A percentile compares a stretch with the other conserved stretches of the same genome.
phyloP scores from a whole-genome alignment of 1,140 invertebrate species.

The Drosophila littoralis region DNA sequence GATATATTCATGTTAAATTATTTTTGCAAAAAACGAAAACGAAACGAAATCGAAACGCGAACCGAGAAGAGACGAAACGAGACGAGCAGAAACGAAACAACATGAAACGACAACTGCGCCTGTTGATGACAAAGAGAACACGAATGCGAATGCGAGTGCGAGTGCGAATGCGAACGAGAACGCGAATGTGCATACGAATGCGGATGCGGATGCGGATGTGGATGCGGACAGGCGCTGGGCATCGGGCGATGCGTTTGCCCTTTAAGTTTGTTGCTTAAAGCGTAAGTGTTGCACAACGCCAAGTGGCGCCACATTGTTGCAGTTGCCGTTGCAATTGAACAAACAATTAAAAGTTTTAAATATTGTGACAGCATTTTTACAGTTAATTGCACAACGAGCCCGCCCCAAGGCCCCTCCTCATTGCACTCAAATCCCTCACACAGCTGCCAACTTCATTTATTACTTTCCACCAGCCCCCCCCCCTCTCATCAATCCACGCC shows the following conservation, averaged over 20 bases:
- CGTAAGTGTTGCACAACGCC: slow-evolving; percentile 11
- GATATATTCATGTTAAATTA: slow-evolving; percentile 83
- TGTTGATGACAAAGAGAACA: background rate
- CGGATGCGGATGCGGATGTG: background rate
- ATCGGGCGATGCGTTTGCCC: background rate
- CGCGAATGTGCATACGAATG: background rate
- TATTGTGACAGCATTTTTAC: slow-evolving; percentile 81
- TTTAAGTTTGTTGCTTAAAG: slow-evolving; percentile 31
- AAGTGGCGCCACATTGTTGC: slow-evolving; percentile 38
- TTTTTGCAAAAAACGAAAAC: slow-evolving; percentile 37
- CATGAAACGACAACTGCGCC: background rate
- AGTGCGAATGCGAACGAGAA: background rate
- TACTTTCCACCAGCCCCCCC: background rate
- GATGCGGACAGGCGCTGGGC: background rate
- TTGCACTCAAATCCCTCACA: background rate
- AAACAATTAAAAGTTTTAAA: slow-evolving; percentile 83
- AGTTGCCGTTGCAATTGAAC: slow-evolving; percentile 63
- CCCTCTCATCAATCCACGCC: background rate
- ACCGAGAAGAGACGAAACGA: background rate
- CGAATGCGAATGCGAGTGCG: background rate
- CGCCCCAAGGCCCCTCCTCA: background rate
- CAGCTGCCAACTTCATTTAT: slow-evolving; percentile 1
- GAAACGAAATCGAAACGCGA: background rate
- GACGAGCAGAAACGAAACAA: background rate
- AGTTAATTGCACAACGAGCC: slow-evolving; percentile 70